Evolutionary conservation across 1,140 invertebrate genomes (phyloP), one percentile per base, ranked within the genome.

Genomic region (Atta colombica): DNA sequence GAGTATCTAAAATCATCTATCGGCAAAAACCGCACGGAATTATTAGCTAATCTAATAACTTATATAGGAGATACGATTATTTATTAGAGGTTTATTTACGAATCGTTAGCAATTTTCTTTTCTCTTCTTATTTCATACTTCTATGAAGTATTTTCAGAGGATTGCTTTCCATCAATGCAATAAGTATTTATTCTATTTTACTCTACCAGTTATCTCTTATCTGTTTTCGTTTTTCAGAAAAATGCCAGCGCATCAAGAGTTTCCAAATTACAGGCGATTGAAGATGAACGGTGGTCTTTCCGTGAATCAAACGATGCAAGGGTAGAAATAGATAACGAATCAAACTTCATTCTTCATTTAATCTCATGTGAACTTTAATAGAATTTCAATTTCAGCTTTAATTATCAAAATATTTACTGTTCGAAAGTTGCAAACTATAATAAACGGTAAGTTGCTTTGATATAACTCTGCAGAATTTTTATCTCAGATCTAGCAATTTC

Each of bases 141-240:
- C 4, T 63, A 16, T 2, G 8, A 14, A 63, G 14, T 63, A 63
- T 45, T 61, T 77, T 45, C 35, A 21, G 18, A 65, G 14, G 35
- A 65, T 63, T 65, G 39, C 18, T 39, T 61, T 28, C 16, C 55
- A 7, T 28, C 21, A 77, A 31, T 45, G 45, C 25, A 77, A 77
- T 77, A 65, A 18, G 49, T 65, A 77, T 65, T 77, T 77, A 49
- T 77, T 65, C 39, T n/a, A 28, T 77, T 65, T 35, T 25, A 65
- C 10, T 45, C 4, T 49, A 12, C 18, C 16, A 10, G 18, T 3
- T 28, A 53, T 74, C 18, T 12, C 35, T 77, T 31, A 49, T 77
- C 35, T 65, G 39, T 45, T 68, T 68, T 68, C 16, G 18, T 28
- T 45, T 77, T 28, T n/a, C 10, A 14, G 58, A 65, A 28, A 63